A percentile compares a stretch with the other conserved stretches of the same genome.
Conservation (phyloP, 2,888 invertebrate species). For the Phytoseiulus persimilis region DNA sequence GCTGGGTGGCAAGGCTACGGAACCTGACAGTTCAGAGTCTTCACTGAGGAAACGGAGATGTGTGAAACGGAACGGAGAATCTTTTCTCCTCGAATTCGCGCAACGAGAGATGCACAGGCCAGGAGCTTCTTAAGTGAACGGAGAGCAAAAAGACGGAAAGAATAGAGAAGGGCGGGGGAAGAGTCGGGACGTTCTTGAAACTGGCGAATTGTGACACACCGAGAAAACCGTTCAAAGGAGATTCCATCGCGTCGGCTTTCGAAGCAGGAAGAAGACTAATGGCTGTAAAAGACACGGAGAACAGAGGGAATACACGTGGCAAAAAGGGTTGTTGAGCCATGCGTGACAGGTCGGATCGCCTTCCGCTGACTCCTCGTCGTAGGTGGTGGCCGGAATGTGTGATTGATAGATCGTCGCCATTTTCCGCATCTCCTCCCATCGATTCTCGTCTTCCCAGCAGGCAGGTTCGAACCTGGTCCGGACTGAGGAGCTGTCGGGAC, state of each 20-base stretch:
- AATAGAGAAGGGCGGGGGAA: neutral
- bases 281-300: neutral
- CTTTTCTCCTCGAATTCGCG: neutral
- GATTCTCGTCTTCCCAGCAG: neutral
- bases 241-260: neutral
- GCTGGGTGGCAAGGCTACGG: neutral
- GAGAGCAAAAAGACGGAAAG: neutral
- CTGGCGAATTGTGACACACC: neutral
- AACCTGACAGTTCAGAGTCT: neutral
- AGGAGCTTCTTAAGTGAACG: neutral
- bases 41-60: neutral
- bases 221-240: neutral
- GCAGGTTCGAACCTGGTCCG: too few species aligned
- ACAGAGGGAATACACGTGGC: neutral
- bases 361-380: neutral
- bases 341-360: constrained; percentile 5
- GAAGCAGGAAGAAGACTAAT: neutral
- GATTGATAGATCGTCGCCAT: neutral
- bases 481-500: too few species aligned
- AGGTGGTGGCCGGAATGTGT: neutral
- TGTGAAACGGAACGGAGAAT: neutral
- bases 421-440: neutral
- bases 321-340: neutral
- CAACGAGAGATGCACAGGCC: neutral
- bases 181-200: neutral